Base-by-base conservation (phyloP, 1,140 invertebrate genomes). In the Rhagoletis pomonella region DNA sequence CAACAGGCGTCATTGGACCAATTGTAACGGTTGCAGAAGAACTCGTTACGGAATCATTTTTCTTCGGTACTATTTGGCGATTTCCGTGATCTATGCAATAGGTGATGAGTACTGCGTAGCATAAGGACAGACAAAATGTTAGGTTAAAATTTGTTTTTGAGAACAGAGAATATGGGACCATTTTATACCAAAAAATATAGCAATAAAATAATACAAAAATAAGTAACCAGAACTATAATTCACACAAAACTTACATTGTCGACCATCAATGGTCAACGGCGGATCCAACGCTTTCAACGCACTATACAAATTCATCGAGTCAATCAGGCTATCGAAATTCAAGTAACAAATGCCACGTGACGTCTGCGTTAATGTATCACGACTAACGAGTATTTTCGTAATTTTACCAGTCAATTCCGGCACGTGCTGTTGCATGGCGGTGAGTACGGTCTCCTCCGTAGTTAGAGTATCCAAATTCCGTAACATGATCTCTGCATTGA, bases 271-370 rank as follows among this genome's bases (percentile, higher is more conserved):
- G 1, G 94, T 92, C 1, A 96, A 91, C 17, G 92, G 92, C 55
- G 92, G 92, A 85, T 92, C 94, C 58, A 95, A 92, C 86, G 95
- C 94, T 1, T 94, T 94, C 4, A 98, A 91, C 1, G 95, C 95
- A 81, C 96, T 96, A 90, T 96, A 95, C 17, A 97, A 92, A 86
- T 97, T 96, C 93, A 97, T 96, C 0, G 97, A 97, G 90, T 98
- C 98, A 1, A 96, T 95, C 0, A 98, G 96, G 84, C 96, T 97
- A 87, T 96, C 96, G 91, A 98, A 95, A 90, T 97, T 96, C 3
- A 98, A 91, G 90, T 97, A 98, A 89, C 97, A 98, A 89, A 97
- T 96, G 10, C 97, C 96, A 44, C 96, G 93, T 0, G 98, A 98
- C 0, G 96, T 96, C 88, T 96, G 97, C 0, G 97, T 98, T 0